Base-by-base conservation (phyloP, 2,113 vertebrate species). In the Chaetorhynchus papuensis region DNA sequence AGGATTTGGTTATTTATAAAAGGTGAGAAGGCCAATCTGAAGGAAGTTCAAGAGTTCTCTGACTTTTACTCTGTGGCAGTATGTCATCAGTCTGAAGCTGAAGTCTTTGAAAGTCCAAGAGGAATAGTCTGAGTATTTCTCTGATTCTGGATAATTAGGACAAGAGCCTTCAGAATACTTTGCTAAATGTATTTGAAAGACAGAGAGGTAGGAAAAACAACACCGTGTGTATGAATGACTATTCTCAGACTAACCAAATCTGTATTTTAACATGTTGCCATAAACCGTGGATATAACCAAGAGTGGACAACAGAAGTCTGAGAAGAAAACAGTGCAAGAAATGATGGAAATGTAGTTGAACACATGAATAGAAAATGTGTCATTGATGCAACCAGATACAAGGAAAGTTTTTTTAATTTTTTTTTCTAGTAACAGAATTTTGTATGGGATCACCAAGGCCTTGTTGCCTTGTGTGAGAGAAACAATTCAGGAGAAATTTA, bases 201-300 rank as follows among this genome's bases (percentile, higher is more conserved):
- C 7, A 41, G 27, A 77, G 27, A 42, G 8, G 2, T 50, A 60
- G 35, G 30, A 54, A 59, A 14, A 75, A 56, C 47, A 80, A 49
- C 37, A 31, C 7, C 9, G 5, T 26, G 3, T 65, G 7, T 27
- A 11, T 2, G 0, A 6, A 24, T 74, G 35, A 17, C 33, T 78
- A 15, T 33, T 35, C 64, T 70, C 35, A 78, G 21, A 83, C 11
- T 49, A 60, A 14, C 3, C 26, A 71, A 60, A 88, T 72, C 24
- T 83, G 4, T 68, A 33, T 49, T 86, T 90, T 60, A 44, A 27
- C 5, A 10, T 14, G 7, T 41, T 71, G 44, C 3, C 20, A 49
- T 79, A 69, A 85, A 60, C 8, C 30, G 10, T 53, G 28, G 26
- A 42, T 83, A 13, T 80, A 80, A 37, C 8, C 10, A 89, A 28